Percentiles rank a stretch among this genome's conserved stretches.
These are phyloP conservation scores for Morinoia aosen DNA, from an alignment of 2,888 invertebrate genomes.

Conservation along the genomic window DNA sequence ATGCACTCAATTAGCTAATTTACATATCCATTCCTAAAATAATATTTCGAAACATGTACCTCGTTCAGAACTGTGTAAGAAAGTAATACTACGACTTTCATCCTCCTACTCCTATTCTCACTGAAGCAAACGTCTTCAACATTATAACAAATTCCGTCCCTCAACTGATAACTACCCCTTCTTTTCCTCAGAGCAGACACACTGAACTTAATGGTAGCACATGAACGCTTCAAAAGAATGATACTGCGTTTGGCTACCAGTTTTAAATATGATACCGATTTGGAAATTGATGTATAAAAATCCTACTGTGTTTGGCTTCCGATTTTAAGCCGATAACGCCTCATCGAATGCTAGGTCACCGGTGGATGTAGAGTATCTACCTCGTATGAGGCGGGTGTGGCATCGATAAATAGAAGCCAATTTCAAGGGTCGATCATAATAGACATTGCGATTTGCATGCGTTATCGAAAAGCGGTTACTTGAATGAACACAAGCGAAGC, in stretches of 20 bases:
- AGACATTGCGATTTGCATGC: neutral
- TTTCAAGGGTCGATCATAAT: constrained; percentile 4
- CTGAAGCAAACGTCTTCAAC: too few species aligned
- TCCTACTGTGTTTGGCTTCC: neutral
- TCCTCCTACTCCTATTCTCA: too few species aligned
- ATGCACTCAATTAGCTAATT: too few species aligned
- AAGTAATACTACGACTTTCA: too few species aligned
- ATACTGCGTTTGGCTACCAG: neutral
- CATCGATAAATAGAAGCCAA: neutral
- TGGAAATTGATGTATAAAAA: neutral
- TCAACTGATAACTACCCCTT: too few species aligned
- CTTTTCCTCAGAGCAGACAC: neutral
- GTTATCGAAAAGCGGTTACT: neutral
- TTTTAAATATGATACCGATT: neutral
- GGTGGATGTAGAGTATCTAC: neutral
- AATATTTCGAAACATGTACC: too few species aligned
- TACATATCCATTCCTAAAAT: too few species aligned
- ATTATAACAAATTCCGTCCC: too few species aligned
- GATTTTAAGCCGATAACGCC: neutral
- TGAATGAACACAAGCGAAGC: neutral
- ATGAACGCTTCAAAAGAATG: neutral
- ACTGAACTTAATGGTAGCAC: neutral
- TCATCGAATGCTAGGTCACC: neutral
- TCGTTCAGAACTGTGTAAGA: too few species aligned
- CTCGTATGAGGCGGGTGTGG: neutral